Conservation (phyloP, 2,113 vertebrate genomes). For the Callopanchax toddi region DNA sequence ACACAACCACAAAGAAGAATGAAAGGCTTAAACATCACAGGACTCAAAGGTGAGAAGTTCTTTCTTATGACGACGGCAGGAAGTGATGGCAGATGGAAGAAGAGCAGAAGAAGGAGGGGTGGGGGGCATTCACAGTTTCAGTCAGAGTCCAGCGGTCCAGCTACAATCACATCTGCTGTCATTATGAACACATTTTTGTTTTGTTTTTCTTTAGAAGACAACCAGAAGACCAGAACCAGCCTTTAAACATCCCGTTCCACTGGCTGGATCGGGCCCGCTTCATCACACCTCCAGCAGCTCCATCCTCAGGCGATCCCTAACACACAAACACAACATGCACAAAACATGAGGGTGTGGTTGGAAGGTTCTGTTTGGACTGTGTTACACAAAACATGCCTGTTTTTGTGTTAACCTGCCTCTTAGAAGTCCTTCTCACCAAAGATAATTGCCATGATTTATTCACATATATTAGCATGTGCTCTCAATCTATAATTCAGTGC, state of each 20-base stretch:
- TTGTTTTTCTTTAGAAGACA: no score
- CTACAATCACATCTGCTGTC: constrained; percentile 84
- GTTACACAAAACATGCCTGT: constrained; percentile 17
- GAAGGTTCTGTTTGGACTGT: not conserved
- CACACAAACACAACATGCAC: constrained; percentile 41
- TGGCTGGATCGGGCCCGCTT: constrained; percentile 33
- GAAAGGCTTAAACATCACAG: constrained; percentile 80
- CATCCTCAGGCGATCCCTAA: constrained; percentile 80
- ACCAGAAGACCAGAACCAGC: constrained; percentile 37
- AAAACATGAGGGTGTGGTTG: constrained; percentile 12
- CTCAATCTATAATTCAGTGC: constrained; percentile 78
- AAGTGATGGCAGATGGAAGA: constrained; percentile 77
- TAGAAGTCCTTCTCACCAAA: constrained; percentile 55
- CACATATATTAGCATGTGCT: constrained; percentile 75
- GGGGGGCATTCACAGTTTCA: constrained; percentile 80
- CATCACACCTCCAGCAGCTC: constrained; percentile 82
- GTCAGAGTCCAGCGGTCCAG: constrained; percentile 79
- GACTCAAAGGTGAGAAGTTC: constrained; percentile 80
- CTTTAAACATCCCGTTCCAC: constrained; percentile 46
- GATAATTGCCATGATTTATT: constrained; percentile 79
- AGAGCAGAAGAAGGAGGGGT: constrained; percentile 34
- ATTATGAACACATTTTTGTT: constrained; percentile 73
- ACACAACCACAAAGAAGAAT: constrained; percentile 79
- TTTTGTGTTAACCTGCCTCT: constrained; percentile 27
- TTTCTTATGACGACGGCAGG: constrained; percentile 77